Evolutionary conservation across 2,113 vertebrate genomes (phyloP).

Genomic region (Notothenia rossii): DNA sequence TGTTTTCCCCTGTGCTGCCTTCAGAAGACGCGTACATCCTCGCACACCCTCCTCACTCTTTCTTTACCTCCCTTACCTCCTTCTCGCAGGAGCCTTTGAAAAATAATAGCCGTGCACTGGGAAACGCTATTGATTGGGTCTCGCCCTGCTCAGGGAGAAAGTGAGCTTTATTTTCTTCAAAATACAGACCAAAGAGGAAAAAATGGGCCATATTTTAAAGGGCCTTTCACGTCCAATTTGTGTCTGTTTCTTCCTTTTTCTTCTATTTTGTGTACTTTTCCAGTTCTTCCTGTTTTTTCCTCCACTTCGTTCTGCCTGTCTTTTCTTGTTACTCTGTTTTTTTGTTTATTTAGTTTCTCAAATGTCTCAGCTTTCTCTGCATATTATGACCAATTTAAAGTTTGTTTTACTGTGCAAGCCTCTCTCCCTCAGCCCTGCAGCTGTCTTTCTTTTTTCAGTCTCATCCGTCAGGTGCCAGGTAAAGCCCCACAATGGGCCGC

Average conservation of each 20-base stretch:
- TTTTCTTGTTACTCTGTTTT: slow-evolving; percentile 24
- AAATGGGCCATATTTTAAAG: slow-evolving; percentile 62
- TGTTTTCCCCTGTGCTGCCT: slow-evolving; percentile 6
- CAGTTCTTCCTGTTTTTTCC: slow-evolving; percentile 34
- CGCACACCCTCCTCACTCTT: background rate
- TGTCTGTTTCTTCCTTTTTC: slow-evolving; percentile 29
- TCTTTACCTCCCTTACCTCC: slow-evolving; percentile 1
- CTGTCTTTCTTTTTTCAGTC: slow-evolving; percentile 6
- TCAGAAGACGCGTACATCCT: slow-evolving; percentile 10
- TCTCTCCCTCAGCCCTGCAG: slow-evolving; percentile 9
- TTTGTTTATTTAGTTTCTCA: slow-evolving; percentile 31
- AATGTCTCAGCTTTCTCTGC: slow-evolving; percentile 3
- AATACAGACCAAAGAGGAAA: slow-evolving; percentile 63
- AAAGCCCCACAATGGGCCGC: background rate
- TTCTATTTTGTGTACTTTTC: slow-evolving; percentile 43
- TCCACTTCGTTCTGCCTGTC: slow-evolving; percentile 16
- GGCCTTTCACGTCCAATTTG: slow-evolving; percentile 70
- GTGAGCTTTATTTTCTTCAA: slow-evolving; percentile 73
- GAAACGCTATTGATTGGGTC: slow-evolving; percentile 75
- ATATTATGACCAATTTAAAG: slow-evolving; percentile 5
- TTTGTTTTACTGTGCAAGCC: background rate
- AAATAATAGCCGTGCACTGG: slow-evolving; percentile 71
- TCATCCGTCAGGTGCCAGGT: background rate
- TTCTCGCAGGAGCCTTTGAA: slow-evolving; percentile 69
- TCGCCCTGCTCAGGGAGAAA: slow-evolving; percentile 56